Evolutionary conservation across 2,797 vertebrate species (phyloP), one percentile per base, ranked within the genome.

Genomic region (Anguilla obscura): DNA sequence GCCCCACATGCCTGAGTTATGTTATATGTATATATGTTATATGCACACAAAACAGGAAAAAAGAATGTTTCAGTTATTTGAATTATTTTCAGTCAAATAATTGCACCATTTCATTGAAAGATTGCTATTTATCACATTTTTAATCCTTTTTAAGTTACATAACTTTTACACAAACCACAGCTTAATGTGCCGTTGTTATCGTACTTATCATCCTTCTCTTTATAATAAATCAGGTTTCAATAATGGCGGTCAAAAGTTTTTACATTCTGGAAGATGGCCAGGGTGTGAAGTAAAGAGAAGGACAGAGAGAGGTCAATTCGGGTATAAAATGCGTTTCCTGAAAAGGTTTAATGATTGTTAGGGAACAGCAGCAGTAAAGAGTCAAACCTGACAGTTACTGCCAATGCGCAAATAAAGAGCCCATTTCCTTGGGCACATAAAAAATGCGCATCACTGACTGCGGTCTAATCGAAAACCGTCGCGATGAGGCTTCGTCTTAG

Each of bases 281-380:
- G 36, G 18, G 16, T 40, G 33, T 14, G 74, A 45, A 79, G 36
- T 36, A 21, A 69, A 76, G 74, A 40, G 33, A 40, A 79, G 33
- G 33, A 21, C 16, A 2, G 16, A 16, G 4, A 21, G 74, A 40
- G 74, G 74, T 45, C 3, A 79, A 45, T 40, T 79, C 0, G 4
- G 33, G 16, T 4, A 21, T 40, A 79, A 79, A 79, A 40, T 36
- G 30, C 2, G 1, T 36, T 79, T 79, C 33, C 33, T 79, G 74
- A n/a, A 82, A 48, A 82, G n/a, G 45, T n/a, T 82, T 82, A 82
- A 82, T 82, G 40, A 48, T 50, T 82, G 40, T 50, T n/a, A 82
- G 40, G 24, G 45, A 24, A 82, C 45, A 50, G 79, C 36, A 18
- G 74, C 45, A 50, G 6, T 82, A 8, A 82, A 79, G 33, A 45